Evolutionary conservation across 2,888 invertebrate species (phyloP).

Genomic region (Flexamia atlantica): DNA sequence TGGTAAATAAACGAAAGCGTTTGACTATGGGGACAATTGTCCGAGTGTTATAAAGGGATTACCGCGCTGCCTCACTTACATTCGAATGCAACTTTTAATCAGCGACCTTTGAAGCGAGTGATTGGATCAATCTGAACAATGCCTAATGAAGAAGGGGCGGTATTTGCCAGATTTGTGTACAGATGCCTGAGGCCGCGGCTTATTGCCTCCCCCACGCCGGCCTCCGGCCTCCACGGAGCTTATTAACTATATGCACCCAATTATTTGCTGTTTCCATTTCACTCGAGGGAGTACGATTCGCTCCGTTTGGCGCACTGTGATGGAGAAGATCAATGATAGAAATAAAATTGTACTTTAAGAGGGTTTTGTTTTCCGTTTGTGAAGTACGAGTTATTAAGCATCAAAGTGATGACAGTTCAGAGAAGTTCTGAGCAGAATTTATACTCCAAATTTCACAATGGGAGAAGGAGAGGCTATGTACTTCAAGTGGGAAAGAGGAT

Average conservation of each 20-base stretch:
- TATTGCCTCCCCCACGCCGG: slow-evolving; percentile 6
- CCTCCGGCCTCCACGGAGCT: neutral
- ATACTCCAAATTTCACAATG: no score
- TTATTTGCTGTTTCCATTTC: slow-evolving; percentile 44
- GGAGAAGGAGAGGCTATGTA: no score
- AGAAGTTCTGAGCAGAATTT: no score
- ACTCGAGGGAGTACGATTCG: slow-evolving; percentile 18
- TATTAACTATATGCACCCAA: slow-evolving; percentile 46
- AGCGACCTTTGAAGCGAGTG: slow-evolving; percentile 39
- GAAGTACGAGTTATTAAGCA: no score
- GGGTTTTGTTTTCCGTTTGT: no score
- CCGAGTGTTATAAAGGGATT: slow-evolving; percentile 12
- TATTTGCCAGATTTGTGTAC: slow-evolving; percentile 50
- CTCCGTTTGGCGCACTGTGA: neutral
- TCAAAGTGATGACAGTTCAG: no score
- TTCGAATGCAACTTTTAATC: slow-evolving; percentile 50
- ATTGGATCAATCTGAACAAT: slow-evolving; percentile 51
- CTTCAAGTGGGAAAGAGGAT: no score
- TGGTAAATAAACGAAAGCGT: no score
- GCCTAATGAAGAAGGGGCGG: slow-evolving; percentile 54
- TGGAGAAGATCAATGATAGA: no score
- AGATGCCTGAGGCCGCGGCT: slow-evolving; percentile 24
- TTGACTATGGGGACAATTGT: no score
- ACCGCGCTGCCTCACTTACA: slow-evolving; percentile 15
- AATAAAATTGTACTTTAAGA: no score